phyloP scores from a whole-genome alignment of 2,797 vertebrate genomes.

The Tangara arthus region DNA sequence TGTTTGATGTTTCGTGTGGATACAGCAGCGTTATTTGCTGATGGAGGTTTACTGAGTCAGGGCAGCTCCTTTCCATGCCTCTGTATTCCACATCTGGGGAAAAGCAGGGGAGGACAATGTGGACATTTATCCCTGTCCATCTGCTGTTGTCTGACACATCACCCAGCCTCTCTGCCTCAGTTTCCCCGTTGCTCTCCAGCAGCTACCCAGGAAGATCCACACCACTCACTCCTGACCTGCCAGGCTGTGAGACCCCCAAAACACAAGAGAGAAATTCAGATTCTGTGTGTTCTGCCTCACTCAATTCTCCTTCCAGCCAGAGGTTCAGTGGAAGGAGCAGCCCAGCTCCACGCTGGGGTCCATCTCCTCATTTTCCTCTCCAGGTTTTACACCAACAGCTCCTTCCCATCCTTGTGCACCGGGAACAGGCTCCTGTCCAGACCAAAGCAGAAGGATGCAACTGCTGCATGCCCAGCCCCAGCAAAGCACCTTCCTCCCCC shows the following conservation, averaged over 20 bases:
- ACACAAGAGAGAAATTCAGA: neutral
- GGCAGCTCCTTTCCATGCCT: neutral
- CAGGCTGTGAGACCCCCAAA: neutral
- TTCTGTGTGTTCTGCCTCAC: neutral
- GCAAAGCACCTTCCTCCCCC: neutral
- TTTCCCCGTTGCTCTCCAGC: neutral
- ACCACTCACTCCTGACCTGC: neutral
- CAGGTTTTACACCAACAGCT: neutral
- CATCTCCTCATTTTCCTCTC: neutral
- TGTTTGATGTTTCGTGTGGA: neutral
- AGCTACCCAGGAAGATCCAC: neutral
- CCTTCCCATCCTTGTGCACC: neutral
- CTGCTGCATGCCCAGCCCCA: neutral
- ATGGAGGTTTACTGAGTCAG: neutral
- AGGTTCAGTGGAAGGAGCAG: neutral
- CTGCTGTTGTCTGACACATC: neutral
- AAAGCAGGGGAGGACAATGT: accelerated
- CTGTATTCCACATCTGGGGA: neutral
- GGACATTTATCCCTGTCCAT: neutral
- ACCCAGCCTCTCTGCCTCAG: neutral
- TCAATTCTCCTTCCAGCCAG: neutral
- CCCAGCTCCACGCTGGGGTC: neutral
- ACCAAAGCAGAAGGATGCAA: neutral
- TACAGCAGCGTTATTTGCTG: neutral
- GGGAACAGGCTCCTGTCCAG: neutral